Evolutionary conservation across 2,797 vertebrate species (phyloP).

Genomic region (Hippoglossus hippoglossus): DNA sequence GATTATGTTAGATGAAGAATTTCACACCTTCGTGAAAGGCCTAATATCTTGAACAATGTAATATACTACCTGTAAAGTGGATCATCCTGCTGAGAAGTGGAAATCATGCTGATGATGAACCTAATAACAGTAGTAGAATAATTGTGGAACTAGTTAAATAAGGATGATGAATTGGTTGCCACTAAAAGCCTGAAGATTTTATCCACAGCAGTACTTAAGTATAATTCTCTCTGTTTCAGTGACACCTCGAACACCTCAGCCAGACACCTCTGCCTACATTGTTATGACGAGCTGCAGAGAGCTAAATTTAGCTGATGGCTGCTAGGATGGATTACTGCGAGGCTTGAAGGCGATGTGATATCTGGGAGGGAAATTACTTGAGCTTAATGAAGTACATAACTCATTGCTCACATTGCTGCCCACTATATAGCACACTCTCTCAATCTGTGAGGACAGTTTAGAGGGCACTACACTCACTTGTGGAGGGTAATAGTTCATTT

Average conservation of each 20-base stretch:
- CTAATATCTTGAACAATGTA: conserved; percentile 28
- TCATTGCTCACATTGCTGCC: conserved; percentile 74
- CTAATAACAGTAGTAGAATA: conserved; percentile 40
- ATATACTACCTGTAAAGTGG: conserved; percentile 16
- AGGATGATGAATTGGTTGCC: conserved; percentile 28
- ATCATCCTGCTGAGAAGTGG: conserved; percentile 34
- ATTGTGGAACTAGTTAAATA: conserved; percentile 22
- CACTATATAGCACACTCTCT: conserved; percentile 58
- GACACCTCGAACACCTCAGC: conserved; percentile 28
- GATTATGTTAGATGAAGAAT: conserved; percentile 18
- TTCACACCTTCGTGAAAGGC: conserved; percentile 7
- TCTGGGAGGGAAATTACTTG: conserved; percentile 78
- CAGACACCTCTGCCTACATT: conserved; percentile 54
- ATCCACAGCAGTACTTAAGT: conserved; percentile 19
- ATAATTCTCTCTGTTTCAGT: conserved; percentile 2
- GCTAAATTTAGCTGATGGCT: conserved; percentile 72
- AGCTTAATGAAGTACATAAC: conserved; percentile 83
- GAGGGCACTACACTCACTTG: conserved; percentile 69
- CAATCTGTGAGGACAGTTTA: conserved; percentile 70
- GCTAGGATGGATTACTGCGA: conserved; percentile 72
- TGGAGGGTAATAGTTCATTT: conserved; percentile 65
- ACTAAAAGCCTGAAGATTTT: conserved; percentile 24
- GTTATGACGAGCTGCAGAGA: conserved; percentile 55
- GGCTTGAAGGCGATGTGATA: conserved; percentile 72
- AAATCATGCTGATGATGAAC: conserved; percentile 30